Conservation (phyloP, 2,888 invertebrate genomes). For the Lumbricus terrestris region DNA sequence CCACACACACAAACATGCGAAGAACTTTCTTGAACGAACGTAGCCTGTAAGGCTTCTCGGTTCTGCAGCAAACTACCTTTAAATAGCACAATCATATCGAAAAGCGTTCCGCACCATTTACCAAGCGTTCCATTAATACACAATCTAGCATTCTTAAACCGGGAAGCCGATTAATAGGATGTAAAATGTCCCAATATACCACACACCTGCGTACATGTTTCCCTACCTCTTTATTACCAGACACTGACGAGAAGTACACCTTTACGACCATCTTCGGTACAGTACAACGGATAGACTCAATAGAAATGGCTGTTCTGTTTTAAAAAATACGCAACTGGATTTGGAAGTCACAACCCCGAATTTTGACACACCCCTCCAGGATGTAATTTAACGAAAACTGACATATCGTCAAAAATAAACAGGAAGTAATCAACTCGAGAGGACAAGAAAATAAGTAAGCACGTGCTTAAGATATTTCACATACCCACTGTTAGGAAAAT, state of each 20-base stretch:
- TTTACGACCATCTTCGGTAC: constrained; percentile 29
- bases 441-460: neutral
- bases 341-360: neutral
- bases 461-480: neutral
- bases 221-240: constrained; percentile 29
- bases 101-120: neutral
- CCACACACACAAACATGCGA: neutral
- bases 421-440: neutral
- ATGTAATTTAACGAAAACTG: neutral
- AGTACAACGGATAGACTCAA: neutral
- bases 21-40: neutral
- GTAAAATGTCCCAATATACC: neutral
- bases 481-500: neutral
- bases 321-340: neutral
- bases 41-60: neutral
- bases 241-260: constrained; percentile 31
- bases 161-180: neutral
- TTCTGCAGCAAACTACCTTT: neutral
- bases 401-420: neutral
- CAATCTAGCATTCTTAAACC: neutral
- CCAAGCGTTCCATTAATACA: neutral
- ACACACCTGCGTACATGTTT: neutral
- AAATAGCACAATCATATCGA: neutral
- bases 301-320: neutral
- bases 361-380: neutral